Conservation (phyloP, 2,888 invertebrate species). For the Thyatira batis region DNA sequence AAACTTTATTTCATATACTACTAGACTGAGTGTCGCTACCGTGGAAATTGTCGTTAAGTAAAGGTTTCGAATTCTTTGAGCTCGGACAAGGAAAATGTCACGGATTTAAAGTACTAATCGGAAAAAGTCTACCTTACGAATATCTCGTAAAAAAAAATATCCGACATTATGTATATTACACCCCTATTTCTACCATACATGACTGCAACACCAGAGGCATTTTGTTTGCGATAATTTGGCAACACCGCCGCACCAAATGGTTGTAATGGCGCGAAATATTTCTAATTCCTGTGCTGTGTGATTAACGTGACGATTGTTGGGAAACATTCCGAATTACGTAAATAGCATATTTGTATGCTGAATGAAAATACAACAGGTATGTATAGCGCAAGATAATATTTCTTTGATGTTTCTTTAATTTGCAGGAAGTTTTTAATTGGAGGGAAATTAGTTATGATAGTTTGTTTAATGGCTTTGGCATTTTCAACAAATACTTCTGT, state of each 20-base stretch:
- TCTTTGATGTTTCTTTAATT: neutral
- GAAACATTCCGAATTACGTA: neutral
- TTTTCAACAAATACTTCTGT: neutral
- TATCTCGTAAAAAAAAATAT: no score
- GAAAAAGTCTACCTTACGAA: no score
- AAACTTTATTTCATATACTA: no score
- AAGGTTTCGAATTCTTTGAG: no score
- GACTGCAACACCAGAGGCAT: conserved; percentile 28
- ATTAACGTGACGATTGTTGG: conserved; percentile 10
- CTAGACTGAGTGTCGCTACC: no score
- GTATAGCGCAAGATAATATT: no score
- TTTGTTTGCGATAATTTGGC: conserved; percentile 63
- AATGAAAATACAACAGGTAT: no score
- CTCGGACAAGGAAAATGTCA: no score
- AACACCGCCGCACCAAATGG: conserved; percentile 52
- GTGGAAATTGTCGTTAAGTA: no score
- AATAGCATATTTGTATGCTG: neutral
- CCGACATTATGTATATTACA: conserved; percentile 27
- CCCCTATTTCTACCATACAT: neutral
- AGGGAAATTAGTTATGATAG: neutral
- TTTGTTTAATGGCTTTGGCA: neutral
- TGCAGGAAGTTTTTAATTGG: neutral
- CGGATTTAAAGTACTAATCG: no score
- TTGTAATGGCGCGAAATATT: conserved; percentile 37
- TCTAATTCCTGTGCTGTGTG: no score